phyloP scores from a whole-genome alignment of 2,113 vertebrate genomes.

The Rhynchomys soricoides region DNA sequence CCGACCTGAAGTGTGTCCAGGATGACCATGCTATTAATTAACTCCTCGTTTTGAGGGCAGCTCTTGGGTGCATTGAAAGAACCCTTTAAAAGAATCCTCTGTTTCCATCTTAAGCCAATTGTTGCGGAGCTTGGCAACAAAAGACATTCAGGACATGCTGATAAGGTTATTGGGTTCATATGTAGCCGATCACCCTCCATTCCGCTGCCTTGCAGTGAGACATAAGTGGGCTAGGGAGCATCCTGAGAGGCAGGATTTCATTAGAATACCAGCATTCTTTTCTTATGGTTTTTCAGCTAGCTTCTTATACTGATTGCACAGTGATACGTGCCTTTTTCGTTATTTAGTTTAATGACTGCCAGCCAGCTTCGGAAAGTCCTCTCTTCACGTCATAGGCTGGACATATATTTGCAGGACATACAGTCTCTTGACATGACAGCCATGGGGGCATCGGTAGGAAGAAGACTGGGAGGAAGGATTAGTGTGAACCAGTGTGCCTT shows the following conservation, averaged over 20 bases:
- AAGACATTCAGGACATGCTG: not conserved
- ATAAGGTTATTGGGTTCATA: not conserved
- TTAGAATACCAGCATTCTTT: not conserved
- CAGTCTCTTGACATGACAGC: rapidly evolving
- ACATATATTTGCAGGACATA: not conserved
- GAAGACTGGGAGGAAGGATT: not conserved
- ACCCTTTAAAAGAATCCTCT: not conserved
- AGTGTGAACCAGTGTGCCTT: rapidly evolving
- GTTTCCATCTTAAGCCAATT: not conserved
- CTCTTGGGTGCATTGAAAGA: not conserved
- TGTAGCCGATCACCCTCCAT: too few relatives aligned
- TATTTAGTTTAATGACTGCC: too few relatives aligned
- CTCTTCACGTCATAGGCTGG: not conserved
- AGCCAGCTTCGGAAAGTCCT: not conserved
- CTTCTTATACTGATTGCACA: rapidly evolving
- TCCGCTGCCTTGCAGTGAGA: not conserved
- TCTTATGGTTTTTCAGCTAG: not conserved
- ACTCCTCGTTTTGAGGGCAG: not conserved
- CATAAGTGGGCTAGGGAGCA: not conserved
- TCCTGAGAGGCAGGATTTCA: not conserved
- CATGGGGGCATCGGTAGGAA: rapidly evolving
- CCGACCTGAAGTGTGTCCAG: not conserved
- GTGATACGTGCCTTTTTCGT: too few relatives aligned
- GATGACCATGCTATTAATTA: not conserved
- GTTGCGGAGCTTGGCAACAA: not conserved